Evolutionary conservation across 2,888 invertebrate species (phyloP).

Genomic region (Amphipyra tragopoginis): DNA sequence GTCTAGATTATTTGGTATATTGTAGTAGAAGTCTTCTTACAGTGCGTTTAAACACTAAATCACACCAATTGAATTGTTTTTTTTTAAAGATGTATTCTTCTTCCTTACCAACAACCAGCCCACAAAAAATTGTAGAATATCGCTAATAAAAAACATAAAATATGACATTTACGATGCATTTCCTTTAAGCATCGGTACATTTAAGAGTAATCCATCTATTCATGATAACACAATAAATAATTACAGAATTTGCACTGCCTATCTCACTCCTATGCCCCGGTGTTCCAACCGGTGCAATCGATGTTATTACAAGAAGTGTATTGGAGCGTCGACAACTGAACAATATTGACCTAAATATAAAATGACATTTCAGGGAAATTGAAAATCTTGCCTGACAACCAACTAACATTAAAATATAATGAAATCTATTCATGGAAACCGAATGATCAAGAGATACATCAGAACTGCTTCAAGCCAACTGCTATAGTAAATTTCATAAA

Average conservation of each 20-base stretch:
- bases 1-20: too few species aligned
- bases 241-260: not conserved
- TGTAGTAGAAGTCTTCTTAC: too few species aligned
- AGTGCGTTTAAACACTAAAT: too few species aligned
- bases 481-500: not conserved
- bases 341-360: slow-evolving; percentile 23
- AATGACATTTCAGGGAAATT: slow-evolving; percentile 24
- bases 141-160: too few species aligned
- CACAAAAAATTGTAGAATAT: too few species aligned
- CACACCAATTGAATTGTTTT: too few species aligned
- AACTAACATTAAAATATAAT: not conserved
- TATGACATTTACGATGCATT: too few species aligned
- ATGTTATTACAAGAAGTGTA: slow-evolving; percentile 25
- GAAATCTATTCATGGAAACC: slow-evolving; percentile 3
- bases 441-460: slow-evolving; percentile 5
- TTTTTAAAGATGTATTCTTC: too few species aligned
- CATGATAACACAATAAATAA: not conserved
- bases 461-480: not conserved
- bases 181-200: too few species aligned
- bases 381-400: not conserved
- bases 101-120: too few species aligned
- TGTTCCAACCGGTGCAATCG: slow-evolving; percentile 2
- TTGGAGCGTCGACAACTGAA: slow-evolving; percentile 3
- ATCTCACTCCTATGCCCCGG: too few species aligned
- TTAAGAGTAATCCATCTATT: not conserved